These are phyloP conservation scores for Furcifer pardalis DNA, from an alignment of 2,797 vertebrate genomes.

Conservation along the genomic window DNA sequence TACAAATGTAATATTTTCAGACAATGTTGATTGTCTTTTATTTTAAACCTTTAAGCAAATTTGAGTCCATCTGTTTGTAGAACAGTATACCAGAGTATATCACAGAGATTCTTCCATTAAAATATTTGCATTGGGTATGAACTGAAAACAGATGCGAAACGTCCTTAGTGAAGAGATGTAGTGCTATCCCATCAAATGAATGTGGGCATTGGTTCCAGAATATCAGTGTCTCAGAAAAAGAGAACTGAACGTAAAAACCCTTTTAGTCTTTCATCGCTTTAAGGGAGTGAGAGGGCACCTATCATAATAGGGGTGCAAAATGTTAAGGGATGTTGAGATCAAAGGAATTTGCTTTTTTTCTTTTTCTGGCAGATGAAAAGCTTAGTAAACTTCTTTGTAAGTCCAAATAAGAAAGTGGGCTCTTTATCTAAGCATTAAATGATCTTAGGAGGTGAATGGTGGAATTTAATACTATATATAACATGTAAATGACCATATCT, in stretches of 20 bases:
- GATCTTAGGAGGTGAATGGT: conserved; percentile 37
- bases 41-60: conserved; percentile 16
- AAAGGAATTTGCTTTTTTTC: conserved; percentile 44
- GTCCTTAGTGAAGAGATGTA: conserved; percentile 36
- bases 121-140: conserved; percentile 23
- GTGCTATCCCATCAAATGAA: not conserved
- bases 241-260: not conserved
- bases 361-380: not conserved
- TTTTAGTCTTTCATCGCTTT: conserved; percentile 43
- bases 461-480: conserved; percentile 34
- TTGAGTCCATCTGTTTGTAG: not conserved
- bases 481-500: conserved; percentile 14
- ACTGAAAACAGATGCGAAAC: conserved; percentile 40
- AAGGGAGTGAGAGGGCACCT: not conserved
- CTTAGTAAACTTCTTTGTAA: conserved; percentile 60
- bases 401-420: conserved; percentile 67
- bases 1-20: not conserved
- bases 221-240: conserved; percentile 9
- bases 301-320: conserved; percentile 7
- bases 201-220: conserved; percentile 20
- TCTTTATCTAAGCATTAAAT: conserved; percentile 51
- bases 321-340: conserved; percentile 30
- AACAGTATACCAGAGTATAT: conserved; percentile 11
- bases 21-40: not conserved
- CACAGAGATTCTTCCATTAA: conserved; percentile 32